These are phyloP conservation scores for Oncorhynchus mykiss DNA, from an alignment of 2,113 vertebrate genomes.

Conservation along the genomic window DNA sequence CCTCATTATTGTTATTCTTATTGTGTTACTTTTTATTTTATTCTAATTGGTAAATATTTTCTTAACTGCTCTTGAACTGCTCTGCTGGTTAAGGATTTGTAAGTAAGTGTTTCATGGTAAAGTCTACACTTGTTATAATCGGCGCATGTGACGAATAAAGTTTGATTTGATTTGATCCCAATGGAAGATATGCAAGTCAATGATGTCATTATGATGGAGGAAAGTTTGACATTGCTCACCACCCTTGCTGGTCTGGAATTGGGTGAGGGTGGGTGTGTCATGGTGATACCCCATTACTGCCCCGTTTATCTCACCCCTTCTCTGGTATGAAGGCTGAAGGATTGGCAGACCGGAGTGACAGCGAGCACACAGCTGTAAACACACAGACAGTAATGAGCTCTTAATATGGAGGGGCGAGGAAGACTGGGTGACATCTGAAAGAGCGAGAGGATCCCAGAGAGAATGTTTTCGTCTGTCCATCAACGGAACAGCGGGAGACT, in stretches of 20 bases:
- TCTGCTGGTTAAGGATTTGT: too few species aligned
- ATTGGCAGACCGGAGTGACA: constrained; percentile 37
- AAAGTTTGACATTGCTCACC: background rate
- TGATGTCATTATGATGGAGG: background rate
- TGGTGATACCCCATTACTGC: background rate
- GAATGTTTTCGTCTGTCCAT: background rate
- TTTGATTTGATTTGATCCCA: too few species aligned
- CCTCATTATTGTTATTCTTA: too few species aligned
- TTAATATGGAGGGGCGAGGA: background rate
- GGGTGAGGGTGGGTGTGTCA: background rate
- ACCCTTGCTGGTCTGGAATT: background rate
- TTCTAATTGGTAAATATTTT: too few species aligned
- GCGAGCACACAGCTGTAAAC: constrained; percentile 44
- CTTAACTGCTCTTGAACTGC: too few species aligned
- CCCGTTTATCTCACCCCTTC: background rate
- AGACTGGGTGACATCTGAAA: background rate
- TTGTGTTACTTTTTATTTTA: too few species aligned
- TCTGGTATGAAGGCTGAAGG: constrained; percentile 33
- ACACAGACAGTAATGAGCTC: constrained; percentile 13
- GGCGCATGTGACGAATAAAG: too few species aligned
- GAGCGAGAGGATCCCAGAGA: background rate
- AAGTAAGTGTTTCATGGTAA: too few species aligned
- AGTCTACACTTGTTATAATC: too few species aligned
- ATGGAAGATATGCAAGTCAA: too few species aligned
- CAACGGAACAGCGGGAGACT: background rate